Evolutionary conservation across 2,113 vertebrate genomes (phyloP).

Genomic region (Xerus inauris): DNA sequence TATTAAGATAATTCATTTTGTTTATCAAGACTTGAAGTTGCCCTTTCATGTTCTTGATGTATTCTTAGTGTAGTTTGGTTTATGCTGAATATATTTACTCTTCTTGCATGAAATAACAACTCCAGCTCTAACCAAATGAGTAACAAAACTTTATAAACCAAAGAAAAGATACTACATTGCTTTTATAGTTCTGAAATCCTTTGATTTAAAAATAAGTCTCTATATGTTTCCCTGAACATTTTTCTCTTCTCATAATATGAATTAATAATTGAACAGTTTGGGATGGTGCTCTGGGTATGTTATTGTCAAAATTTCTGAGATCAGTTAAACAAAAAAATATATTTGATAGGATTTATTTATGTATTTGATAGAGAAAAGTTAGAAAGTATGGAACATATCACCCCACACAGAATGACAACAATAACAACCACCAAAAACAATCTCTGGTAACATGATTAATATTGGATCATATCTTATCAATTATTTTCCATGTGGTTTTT

Average conservation of each 20-base stretch:
- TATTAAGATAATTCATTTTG: not conserved
- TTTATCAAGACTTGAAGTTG: not conserved
- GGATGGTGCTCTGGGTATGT: not conserved
- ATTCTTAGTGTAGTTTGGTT: not conserved
- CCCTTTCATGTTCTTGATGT: not conserved
- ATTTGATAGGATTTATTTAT: not conserved
- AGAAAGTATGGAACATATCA: not conserved
- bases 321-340: not conserved
- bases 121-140: not conserved
- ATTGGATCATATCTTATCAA: not conserved
- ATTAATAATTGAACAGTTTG: not conserved
- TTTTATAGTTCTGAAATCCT: not conserved
- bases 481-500: not conserved
- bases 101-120: not conserved
- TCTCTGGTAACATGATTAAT: not conserved
- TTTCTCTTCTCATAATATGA: not conserved
- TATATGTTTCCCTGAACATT: not conserved
- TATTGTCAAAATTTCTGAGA: not conserved
- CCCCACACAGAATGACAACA: not conserved
- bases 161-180: slow-evolving; percentile 23
- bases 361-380: not conserved
- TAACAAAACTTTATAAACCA: not conserved
- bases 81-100: not conserved
- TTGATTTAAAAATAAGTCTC: not conserved
- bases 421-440: not conserved